Base-by-base conservation (phyloP, 2,113 vertebrate genomes). In the Axis porcinus region DNA sequence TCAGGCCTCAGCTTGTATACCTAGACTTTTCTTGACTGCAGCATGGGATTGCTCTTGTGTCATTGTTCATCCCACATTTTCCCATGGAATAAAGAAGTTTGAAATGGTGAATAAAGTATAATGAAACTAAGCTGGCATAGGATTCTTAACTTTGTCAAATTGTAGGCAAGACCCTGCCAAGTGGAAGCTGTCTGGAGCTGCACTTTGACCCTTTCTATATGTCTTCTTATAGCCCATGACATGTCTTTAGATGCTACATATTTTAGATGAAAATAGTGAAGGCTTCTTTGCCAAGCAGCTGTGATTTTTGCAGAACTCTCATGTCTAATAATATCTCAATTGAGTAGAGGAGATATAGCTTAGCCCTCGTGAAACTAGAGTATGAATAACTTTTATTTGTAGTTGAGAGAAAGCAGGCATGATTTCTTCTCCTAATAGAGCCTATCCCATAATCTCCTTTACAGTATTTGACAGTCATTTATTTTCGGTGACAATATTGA, bases 271-370 rank as follows among this genome's bases (percentile, higher is more conserved):
- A 95, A 97, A 86, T 40, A 93, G 54, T 19, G 64, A 95, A 13
- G 28, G 5, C 78, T 52, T 81, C 23, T 43, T 84, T 70, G 90
- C 43, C 81, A 82, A 91, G 67, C 67, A 94, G 82, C 57, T 96
- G 60, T 45, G 50, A 78, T 57, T 95, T 74, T 94, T 86, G 28
- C 88, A 78, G 55, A 55, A 7, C 45, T 78, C 62, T 94, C 14
- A 78, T 55, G 47, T 89, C 89, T 97, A 93, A 93, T 95, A 93
- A 86, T 95, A 97, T 28, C 7, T 47, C n/a, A 82, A 70, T 28
- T 79, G 58, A 86, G 17, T 86, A 70, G 33, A 78, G 28, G 47
- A 91, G 55, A 70, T 91, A 19, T 27, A 97, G 50, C 50, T 76
- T 70, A 95, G 47, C 88, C 12, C 27, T 40, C 36, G 5, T 94